phyloP scores from a whole-genome alignment of 2,888 invertebrate species.

The Tricholauxania praeusta region DNA sequence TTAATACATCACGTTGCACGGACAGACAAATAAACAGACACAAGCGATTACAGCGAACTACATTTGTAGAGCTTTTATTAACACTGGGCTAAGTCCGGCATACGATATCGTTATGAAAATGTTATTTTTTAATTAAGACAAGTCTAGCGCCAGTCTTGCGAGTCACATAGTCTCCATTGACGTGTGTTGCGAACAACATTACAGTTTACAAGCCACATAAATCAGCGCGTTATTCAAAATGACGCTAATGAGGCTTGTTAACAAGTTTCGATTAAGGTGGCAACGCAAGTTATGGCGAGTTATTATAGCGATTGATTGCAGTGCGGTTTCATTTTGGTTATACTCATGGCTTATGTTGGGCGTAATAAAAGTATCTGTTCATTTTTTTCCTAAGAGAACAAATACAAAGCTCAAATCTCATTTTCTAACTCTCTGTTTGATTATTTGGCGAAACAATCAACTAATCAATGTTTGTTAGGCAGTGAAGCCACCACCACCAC shows the following conservation, averaged over 20 bases:
- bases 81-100: too few relatives aligned
- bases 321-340: neutral
- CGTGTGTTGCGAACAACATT: neutral
- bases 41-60: neutral
- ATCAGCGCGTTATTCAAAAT: constrained; percentile 22
- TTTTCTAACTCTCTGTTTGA: neutral
- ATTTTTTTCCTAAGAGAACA: neutral
- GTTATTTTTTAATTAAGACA: neutral
- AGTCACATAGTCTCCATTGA: too few relatives aligned
- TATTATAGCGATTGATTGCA: neutral
- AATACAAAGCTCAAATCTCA: too few relatives aligned
- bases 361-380: neutral
- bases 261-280: constrained; percentile 36
- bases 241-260: constrained; percentile 48
- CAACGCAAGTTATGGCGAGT: neutral
- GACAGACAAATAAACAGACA: neutral
- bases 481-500: too few relatives aligned
- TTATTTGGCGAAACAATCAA: neutral
- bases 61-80: neutral
- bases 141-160: too few relatives aligned
- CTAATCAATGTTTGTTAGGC: constrained; percentile 11
- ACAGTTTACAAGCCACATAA: neutral
- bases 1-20: constrained; percentile 26
- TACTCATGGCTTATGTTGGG: too few relatives aligned
- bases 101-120: neutral